Base-by-base conservation (phyloP, 2,797 vertebrate species). In the Philypnodon macrostomus region DNA sequence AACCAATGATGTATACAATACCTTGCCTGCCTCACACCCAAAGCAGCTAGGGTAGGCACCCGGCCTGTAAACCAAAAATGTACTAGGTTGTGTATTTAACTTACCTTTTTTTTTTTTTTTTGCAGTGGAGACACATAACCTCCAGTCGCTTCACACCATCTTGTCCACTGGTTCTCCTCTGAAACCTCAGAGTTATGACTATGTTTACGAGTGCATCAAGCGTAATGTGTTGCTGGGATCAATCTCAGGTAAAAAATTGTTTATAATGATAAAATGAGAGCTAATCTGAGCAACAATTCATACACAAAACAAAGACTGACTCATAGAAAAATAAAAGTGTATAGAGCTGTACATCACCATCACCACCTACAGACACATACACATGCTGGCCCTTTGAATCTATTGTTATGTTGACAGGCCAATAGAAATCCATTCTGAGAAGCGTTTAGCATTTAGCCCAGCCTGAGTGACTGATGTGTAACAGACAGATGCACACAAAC, bases 81-180 rank as follows among this genome's bases (percentile, higher is more conserved):
- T n/a, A n/a, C n/a, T n/a, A n/a, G n/a, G n/a, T n/a, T n/a, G n/a
- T n/a, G n/a, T n/a, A n/a, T n/a, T n/a, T n/a, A n/a, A n/a, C n/a
- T n/a, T n/a, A n/a, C n/a, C n/a, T n/a, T n/a, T n/a, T n/a, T n/a
- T n/a, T n/a, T n/a, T n/a, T 26, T 36, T 3, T 26, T 8, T 17
- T 10, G 1, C 53, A 98, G 96, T 64, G 34, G 92, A 97, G 71
- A 94, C 95, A 0, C 93, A 98, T 80, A 93, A 85, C 46, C 93
- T 98, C 1, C 93, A 96, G 63, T 94, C 93, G 0, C 92, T 98
- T 5, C 96, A 93, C 84, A 97, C 91, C 15, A 93, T 98, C 67
- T 88, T 98, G 73, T 97, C 95, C 2, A 97, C 95, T 0, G 95
- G 96, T 27, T 97, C 96, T 2, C 93, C 94, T 0, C 91, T 98